Evolutionary conservation across 2,888 invertebrate genomes (phyloP).

Genomic region (Nomada goodeniana): DNA sequence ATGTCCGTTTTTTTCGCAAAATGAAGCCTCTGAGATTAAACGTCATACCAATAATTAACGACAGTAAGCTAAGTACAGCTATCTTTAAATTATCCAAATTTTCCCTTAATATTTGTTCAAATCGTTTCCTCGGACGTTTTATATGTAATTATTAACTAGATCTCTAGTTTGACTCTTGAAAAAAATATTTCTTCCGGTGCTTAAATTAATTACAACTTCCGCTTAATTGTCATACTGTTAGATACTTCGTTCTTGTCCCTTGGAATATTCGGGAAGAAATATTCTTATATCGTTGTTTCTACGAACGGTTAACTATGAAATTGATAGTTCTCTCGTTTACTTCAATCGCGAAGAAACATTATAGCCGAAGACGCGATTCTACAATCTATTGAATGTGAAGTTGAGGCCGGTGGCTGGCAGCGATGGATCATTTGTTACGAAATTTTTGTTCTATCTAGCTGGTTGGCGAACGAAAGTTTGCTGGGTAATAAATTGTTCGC

Average conservation of each 20-base stretch:
- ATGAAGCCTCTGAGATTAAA: too few relatives aligned
- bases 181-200: too few relatives aligned
- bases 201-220: too few relatives aligned
- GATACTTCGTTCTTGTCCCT: neutral
- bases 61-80: too few relatives aligned
- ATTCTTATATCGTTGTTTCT: neutral
- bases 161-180: too few relatives aligned
- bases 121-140: too few relatives aligned
- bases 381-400: slow-evolving; percentile 44
- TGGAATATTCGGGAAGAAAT: neutral
- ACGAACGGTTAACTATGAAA: neutral
- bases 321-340: slow-evolving; percentile 17
- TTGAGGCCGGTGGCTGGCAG: slow-evolving; percentile 27
- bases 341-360: slow-evolving; percentile 21
- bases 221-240: neutral
- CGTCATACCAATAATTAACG: too few relatives aligned
- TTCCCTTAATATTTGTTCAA: too few relatives aligned
- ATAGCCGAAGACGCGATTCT: slow-evolving; percentile 22
- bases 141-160: too few relatives aligned
- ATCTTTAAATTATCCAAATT: too few relatives aligned
- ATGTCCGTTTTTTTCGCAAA: too few relatives aligned
- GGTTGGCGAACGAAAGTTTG: slow-evolving; percentile 62
- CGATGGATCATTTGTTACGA: slow-evolving; percentile 58
- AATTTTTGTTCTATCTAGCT: slow-evolving; percentile 56
- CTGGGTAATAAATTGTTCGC: slow-evolving; percentile 54